Percentiles rank a stretch among this genome's conserved stretches.
phyloP scores from a whole-genome alignment of 2,113 vertebrate genomes.

The Hystrix brachyura region DNA sequence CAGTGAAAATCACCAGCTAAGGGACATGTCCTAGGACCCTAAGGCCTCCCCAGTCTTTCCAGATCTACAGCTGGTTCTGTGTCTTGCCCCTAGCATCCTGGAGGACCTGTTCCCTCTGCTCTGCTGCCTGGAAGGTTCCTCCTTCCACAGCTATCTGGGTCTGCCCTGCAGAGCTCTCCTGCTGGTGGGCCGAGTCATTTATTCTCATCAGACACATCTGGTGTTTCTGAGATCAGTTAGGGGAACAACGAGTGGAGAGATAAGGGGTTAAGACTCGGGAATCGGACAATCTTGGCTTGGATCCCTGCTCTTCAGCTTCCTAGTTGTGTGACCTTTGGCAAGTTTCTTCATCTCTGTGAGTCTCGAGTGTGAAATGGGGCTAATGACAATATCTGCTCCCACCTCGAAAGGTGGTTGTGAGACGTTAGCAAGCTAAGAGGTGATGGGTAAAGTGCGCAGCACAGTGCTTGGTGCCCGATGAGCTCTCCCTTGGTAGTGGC shows the following conservation, averaged over 20 bases:
- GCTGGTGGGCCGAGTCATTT: not conserved
- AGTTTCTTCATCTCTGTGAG: not conserved
- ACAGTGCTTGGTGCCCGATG: not conserved
- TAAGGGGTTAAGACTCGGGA: not conserved
- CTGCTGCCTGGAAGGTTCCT: not conserved
- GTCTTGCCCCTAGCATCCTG: not conserved
- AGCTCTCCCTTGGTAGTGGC: not conserved
- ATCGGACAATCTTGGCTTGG: not conserved
- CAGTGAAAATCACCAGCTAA: not conserved
- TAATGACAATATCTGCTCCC: not conserved
- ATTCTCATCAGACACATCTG: not conserved
- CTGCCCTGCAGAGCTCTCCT: not conserved
- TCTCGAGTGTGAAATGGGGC: not conserved
- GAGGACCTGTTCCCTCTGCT: not conserved
- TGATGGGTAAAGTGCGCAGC: not conserved
- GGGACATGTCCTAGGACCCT: not conserved
- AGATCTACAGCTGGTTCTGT: not conserved
- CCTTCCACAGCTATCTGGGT: not conserved
- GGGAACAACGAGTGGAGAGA: not conserved
- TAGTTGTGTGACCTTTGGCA: not conserved
- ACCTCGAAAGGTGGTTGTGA: not conserved
- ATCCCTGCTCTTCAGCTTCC: not conserved
- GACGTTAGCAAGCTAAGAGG: not conserved
- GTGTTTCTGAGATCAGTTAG: conserved; percentile 38
- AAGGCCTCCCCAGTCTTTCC: not conserved